Conservation (phyloP, 2,797 vertebrate species). For the Nyctibius grandis region DNA sequence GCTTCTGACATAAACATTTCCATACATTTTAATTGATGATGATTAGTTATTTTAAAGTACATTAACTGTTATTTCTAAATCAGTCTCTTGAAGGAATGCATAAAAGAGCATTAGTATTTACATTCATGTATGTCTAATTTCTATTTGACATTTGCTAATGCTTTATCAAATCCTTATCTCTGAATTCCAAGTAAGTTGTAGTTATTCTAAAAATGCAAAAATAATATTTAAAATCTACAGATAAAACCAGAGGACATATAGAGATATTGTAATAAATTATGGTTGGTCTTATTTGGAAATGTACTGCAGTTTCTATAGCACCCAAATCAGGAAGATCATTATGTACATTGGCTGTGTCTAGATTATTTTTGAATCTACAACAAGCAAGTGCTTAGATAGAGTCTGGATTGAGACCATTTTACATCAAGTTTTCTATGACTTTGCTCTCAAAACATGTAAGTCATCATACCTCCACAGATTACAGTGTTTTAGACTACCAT, state of each 20-base stretch:
- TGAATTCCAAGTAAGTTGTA: neutral
- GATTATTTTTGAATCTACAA: neutral
- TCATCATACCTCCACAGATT: neutral
- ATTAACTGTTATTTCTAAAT: neutral
- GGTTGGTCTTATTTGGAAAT: neutral
- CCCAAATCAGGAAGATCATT: neutral
- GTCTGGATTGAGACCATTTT: neutral
- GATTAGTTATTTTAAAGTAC: neutral
- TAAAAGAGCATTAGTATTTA: neutral
- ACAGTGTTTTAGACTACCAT: neutral
- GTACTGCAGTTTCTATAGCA: neutral
- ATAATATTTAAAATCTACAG: neutral
- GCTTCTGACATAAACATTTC: neutral
- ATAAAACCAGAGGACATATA: neutral
- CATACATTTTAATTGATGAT: neutral
- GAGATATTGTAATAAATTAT: neutral
- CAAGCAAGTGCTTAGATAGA: neutral
- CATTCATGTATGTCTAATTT: neutral
- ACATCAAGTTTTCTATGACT: neutral
- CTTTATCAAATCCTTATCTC: neutral
- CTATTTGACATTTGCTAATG: neutral
- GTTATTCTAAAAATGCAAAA: neutral
- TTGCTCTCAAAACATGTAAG: neutral
- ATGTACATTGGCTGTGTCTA: neutral
- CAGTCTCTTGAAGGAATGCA: neutral